Evolutionary conservation across 1,140 invertebrate genomes (phyloP).

Genomic region (Procambarus virginalis): DNA sequence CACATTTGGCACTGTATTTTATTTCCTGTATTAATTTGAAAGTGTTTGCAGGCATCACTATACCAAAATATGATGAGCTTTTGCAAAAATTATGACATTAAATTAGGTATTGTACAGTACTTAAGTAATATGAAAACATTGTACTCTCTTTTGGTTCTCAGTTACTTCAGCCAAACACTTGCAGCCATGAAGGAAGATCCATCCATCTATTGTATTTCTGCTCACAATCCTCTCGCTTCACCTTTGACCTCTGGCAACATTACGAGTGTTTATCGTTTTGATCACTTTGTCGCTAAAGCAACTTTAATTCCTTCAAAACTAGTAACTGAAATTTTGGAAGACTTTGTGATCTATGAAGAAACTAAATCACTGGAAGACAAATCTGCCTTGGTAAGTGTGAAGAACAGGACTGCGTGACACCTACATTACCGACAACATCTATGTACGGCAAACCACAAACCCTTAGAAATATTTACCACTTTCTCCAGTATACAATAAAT

Average conservation of each 20-base stretch:
- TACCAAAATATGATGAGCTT: too few species aligned
- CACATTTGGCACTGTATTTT: too few species aligned
- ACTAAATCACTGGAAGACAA: background rate
- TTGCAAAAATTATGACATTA: too few species aligned
- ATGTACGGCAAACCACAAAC: too few species aligned
- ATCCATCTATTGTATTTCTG: slow-evolving; percentile 55
- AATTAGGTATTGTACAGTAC: too few species aligned
- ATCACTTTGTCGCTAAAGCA: slow-evolving; percentile 40
- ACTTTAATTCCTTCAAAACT: slow-evolving; percentile 22
- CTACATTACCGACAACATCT: too few species aligned
- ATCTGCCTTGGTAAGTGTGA: slow-evolving; percentile 10
- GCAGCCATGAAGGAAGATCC: slow-evolving; percentile 17
- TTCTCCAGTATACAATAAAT: too few species aligned
- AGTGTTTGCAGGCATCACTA: too few species aligned
- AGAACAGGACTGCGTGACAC: background rate
- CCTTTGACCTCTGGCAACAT: background rate
- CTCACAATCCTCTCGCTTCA: slow-evolving; percentile 37
- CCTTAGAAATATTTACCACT: too few species aligned
- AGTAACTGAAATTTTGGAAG: slow-evolving; percentile 19
- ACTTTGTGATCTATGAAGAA: slow-evolving; percentile 35
- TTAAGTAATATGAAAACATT: too few species aligned
- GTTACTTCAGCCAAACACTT: slow-evolving; percentile 32
- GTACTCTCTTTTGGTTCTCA: background rate
- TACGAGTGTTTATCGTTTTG: slow-evolving; percentile 11
- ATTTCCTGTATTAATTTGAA: too few species aligned